These are phyloP conservation scores for Halcyon smyrnensis DNA, from an alignment of 2,797 vertebrate genomes.

Conservation along the genomic window DNA sequence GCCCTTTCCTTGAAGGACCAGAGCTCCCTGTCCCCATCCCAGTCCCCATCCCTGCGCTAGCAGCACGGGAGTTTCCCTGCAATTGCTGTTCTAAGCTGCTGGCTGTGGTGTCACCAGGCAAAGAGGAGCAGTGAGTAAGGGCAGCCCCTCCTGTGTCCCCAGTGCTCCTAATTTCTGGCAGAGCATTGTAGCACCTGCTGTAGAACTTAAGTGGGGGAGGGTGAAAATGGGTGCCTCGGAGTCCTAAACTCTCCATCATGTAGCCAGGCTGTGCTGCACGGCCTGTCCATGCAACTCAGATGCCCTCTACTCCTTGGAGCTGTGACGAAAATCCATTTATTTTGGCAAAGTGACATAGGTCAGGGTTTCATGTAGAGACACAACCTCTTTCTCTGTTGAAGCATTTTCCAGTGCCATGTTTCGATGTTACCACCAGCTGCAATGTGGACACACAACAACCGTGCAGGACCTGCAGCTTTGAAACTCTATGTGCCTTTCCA, in stretches of 20 bases:
- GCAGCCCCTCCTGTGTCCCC: neutral
- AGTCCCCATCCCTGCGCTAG: fast-evolving
- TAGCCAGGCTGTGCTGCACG: neutral
- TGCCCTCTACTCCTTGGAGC: neutral
- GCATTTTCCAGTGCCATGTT: neutral
- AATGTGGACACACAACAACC: neutral
- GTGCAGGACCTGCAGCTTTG: neutral
- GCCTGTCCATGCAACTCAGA: neutral
- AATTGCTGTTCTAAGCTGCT: neutral
- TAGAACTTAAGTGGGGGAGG: neutral
- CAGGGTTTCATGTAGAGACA: neutral
- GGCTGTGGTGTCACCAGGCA: neutral
- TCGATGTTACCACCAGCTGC: neutral
- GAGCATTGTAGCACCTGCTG: neutral
- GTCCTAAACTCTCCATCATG: fast-evolving
- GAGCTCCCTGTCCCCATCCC: neutral
- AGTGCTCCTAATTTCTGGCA: neutral
- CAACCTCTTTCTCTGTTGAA: neutral
- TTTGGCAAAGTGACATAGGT: neutral
- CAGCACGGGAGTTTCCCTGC: fast-evolving
- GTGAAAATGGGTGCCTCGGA: neutral
- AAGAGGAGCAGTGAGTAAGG: neutral
- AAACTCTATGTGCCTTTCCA: neutral
- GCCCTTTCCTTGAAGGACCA: neutral
- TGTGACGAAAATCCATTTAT: neutral